A percentile compares a stretch with the other conserved stretches of the same genome.
Conservation (phyloP, 1,140 invertebrate genomes). For the Neelides sp. region DNA sequence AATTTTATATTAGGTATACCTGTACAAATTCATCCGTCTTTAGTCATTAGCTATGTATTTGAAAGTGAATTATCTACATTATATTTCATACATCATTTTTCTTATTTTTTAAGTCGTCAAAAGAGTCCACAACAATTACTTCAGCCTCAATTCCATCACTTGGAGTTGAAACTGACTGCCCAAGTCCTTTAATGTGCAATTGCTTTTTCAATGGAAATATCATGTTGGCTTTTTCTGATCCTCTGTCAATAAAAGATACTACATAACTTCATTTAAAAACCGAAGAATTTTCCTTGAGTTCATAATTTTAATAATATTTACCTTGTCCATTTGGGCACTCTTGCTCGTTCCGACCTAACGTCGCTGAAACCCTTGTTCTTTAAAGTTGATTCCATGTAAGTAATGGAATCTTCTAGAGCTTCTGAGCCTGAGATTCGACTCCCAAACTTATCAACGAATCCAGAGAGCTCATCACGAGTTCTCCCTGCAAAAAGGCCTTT, state of each 20-base stretch:
- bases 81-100: constrained; percentile 26
- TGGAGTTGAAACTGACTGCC: constrained; percentile 37
- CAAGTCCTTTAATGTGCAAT: constrained; percentile 37
- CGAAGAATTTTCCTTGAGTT: background rate
- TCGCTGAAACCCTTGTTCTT: too few relatives aligned
- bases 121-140: constrained; percentile 37
- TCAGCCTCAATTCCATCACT: constrained; percentile 34
- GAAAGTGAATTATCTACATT: constrained; percentile 21
- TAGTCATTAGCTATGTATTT: background rate
- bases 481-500: too few relatives aligned
- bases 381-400: too few relatives aligned
- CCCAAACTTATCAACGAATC: constrained; percentile 61
- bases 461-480: constrained; percentile 48
- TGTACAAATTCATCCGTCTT: too few relatives aligned
- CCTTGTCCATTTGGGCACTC: constrained; percentile 8
- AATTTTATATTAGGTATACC: too few relatives aligned
- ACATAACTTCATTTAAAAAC: background rate
- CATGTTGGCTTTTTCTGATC: constrained; percentile 36
- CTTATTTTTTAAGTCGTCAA: constrained; percentile 36
- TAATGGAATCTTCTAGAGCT: constrained; percentile 54
- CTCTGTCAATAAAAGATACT: constrained; percentile 32
- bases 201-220: constrained; percentile 34
- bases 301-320: background rate
- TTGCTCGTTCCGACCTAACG: too few relatives aligned
- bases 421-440: constrained; percentile 49